These are phyloP conservation scores for Enteromius thamalakanensis DNA, from an alignment of 2,797 vertebrate genomes.

Conservation along the genomic window DNA sequence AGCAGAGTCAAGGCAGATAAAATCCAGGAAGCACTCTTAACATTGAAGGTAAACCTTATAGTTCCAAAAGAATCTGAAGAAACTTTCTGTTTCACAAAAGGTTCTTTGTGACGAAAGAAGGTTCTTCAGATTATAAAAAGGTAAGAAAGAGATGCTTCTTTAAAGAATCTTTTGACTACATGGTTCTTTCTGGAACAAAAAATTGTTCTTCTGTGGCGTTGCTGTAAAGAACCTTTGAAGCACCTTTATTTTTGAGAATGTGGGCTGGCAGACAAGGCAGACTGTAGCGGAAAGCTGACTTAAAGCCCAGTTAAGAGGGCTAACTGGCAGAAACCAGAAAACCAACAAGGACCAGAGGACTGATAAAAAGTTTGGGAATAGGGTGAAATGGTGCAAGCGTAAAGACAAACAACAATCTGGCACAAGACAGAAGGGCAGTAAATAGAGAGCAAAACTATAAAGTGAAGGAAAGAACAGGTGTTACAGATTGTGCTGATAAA, in stretches of 20 bases:
- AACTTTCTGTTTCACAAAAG: neutral
- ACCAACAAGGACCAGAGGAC: neutral
- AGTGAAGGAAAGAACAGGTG: neutral
- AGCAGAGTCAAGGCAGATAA: neutral
- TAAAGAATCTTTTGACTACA: neutral
- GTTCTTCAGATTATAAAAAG: neutral
- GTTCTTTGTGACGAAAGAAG: neutral
- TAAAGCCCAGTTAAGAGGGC: neutral
- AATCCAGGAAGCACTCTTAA: neutral
- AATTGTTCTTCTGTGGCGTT: neutral
- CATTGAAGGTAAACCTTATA: neutral
- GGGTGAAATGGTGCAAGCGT: neutral
- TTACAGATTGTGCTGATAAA: neutral
- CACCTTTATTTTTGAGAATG: neutral
- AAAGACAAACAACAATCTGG: neutral
- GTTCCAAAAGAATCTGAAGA: neutral
- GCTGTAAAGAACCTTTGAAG: neutral
- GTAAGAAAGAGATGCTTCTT: neutral
- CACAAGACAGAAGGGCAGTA: neutral
- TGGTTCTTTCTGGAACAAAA: neutral
- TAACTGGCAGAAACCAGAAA: neutral
- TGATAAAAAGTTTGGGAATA: neutral
- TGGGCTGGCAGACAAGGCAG: neutral
- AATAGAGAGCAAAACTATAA: neutral
- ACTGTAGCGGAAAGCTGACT: neutral